Evolutionary conservation across 2,113 vertebrate species (phyloP).

Genomic region (Solea solea): DNA sequence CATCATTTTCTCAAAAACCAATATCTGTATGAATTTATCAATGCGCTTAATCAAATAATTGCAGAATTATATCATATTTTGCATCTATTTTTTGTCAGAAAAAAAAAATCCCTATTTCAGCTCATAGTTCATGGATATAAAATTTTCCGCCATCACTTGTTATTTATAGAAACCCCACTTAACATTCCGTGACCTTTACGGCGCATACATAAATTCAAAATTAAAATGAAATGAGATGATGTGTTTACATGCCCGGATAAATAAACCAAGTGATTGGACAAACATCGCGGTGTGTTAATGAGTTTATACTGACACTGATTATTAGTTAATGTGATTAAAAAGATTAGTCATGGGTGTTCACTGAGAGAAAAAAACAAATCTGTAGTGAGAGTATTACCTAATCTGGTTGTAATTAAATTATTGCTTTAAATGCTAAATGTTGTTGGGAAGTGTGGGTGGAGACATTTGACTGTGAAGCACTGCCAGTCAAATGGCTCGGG

Average conservation of each 20-base stretch:
- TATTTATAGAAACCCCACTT: not conserved
- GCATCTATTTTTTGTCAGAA: too few relatives aligned
- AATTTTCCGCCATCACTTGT: not conserved
- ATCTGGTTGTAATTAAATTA: conserved; percentile 39
- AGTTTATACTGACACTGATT: conserved; percentile 20
- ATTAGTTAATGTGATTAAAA: conserved; percentile 40
- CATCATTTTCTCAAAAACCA: too few relatives aligned
- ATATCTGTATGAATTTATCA: too few relatives aligned
- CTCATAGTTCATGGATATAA: not conserved
- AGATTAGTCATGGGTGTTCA: conserved; percentile 15
- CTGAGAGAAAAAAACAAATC: not conserved
- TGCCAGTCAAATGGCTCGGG: not conserved
- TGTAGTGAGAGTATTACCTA: conserved; percentile 19
- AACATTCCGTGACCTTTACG: not conserved
- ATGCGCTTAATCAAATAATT: too few relatives aligned
- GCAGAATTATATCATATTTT: too few relatives aligned
- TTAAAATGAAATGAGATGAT: conserved; percentile 5
- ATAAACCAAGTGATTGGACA: conserved; percentile 10
- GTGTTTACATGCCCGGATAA: conserved; percentile 15
- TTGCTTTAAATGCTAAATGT: not conserved
- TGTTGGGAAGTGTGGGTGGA: not conserved
- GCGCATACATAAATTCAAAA: conserved; percentile 1
- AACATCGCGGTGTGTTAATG: conserved; percentile 21
- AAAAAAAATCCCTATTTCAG: too few relatives aligned
- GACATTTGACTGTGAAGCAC: not conserved